Percentiles rank a stretch among this genome's conserved stretches.
Conservation (phyloP, 2,797 vertebrate species). For the Xiphophorus birchmanni region DNA sequence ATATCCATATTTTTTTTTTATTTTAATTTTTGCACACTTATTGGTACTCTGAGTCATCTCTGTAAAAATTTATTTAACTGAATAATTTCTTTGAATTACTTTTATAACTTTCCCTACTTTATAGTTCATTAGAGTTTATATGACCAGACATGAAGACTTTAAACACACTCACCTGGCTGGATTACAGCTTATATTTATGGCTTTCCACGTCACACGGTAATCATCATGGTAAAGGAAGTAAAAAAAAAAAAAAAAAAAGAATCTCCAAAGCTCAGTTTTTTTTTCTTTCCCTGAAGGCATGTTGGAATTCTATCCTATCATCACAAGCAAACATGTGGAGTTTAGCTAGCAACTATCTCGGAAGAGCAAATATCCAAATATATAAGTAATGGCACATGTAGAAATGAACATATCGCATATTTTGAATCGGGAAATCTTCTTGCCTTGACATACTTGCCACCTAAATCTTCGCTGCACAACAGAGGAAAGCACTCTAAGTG, state of each 20-base stretch:
- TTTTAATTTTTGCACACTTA: neutral
- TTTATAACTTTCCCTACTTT: neutral
- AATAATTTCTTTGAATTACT: no score
- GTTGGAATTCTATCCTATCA: no score
- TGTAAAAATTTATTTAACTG: no score
- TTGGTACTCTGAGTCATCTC: no score
- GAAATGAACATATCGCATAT: slow-evolving; percentile 29
- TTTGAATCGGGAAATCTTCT: slow-evolving; percentile 43
- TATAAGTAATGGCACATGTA: slow-evolving; percentile 59
- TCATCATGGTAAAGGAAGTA: neutral
- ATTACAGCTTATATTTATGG: neutral
- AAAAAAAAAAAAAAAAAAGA: neutral
- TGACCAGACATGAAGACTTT: neutral
- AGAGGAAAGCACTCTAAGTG: slow-evolving; percentile 29
- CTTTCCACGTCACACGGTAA: neutral
- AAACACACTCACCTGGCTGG: neutral
- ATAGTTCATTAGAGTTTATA: neutral
- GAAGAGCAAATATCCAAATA: slow-evolving; percentile 43
- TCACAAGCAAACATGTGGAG: no score
- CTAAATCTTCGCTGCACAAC: slow-evolving; percentile 18
- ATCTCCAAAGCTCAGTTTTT: no score
- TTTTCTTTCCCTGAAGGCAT: no score
- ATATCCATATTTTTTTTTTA: neutral
- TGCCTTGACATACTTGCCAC: slow-evolving; percentile 42
- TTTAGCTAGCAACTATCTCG: no score